Evolutionary conservation across 2,888 invertebrate genomes (phyloP).

Genomic region (Melinaea marsaeus): DNA sequence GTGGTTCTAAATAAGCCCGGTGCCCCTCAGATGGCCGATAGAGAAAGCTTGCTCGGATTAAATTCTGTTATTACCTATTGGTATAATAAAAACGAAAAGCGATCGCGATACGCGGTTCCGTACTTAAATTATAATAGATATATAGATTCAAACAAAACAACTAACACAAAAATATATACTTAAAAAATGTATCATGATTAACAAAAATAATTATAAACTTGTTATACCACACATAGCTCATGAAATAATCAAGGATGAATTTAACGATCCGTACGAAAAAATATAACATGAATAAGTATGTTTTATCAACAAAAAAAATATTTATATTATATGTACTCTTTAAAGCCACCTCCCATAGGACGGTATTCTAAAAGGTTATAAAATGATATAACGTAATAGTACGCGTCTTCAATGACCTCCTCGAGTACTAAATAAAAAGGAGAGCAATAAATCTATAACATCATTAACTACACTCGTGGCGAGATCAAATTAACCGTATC

Average conservation of each 20-base stretch:
- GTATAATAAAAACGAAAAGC: conserved; percentile 1
- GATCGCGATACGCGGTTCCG: background rate
- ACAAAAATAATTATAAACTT: too few species aligned
- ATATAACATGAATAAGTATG: too few species aligned
- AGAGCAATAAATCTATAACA: conserved; percentile 52
- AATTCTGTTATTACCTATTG: conserved; percentile 5
- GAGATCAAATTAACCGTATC: conserved; percentile 49
- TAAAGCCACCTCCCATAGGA: background rate
- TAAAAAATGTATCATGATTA: too few species aligned
- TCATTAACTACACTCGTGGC: conserved; percentile 46
- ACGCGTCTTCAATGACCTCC: conserved; percentile 7
- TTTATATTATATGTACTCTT: background rate
- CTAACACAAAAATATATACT: too few species aligned
- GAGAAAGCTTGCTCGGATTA: conserved; percentile 4
- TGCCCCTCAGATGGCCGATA: background rate
- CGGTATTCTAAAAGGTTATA: background rate
- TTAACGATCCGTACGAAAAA: too few species aligned
- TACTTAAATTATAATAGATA: background rate
- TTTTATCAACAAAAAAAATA: background rate
- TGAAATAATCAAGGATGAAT: too few species aligned
- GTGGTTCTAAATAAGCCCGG: conserved; percentile 31
- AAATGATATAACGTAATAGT: background rate
- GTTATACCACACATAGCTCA: too few species aligned
- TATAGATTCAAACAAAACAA: too few species aligned
- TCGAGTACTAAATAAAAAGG: conserved; percentile 23